Evolutionary conservation across 2,888 invertebrate species (phyloP), one percentile per base, ranked within the genome.

Genomic region (Tuberolachnus salignus): DNA sequence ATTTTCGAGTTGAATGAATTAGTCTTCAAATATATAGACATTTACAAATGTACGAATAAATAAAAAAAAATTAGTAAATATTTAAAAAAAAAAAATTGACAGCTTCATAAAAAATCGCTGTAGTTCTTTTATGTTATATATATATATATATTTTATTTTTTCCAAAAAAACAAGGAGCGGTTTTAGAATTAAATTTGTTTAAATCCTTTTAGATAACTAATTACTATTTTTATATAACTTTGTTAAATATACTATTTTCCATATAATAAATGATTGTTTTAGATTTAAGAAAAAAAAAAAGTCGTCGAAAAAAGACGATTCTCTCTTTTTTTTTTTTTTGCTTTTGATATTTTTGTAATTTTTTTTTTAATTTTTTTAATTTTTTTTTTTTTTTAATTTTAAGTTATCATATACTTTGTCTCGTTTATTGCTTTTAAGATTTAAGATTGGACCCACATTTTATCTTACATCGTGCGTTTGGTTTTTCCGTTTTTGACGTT

Each of bases 71-170:
- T 46, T 49, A 57, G 66, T 75, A 19, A 69, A 75, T 55, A 66
- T 55, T 78, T 78, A 34, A 69, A 78, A 78, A 73, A 78, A 73
- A 64, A 78, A 59, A 67, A n/a, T 63, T 59, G 26, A 57, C 78
- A 78, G 78, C 78, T 78, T 78, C 66, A 78, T 78, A 78, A 78
- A 78, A 78, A 78, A 78, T 78, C 67, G 78, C 78, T 51, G 78
- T 74, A 49, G 66, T 67, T 78, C 46, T 78, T n/a, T n/a, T n/a
- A n/a, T n/a, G 55, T 57, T 53, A 42, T 42, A 46, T 59, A 34
- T 49, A 53, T 74, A 46, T 59, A 21, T 23, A 53, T 66, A 23
- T 49, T 55, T 63, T 44, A 44, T 46, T 49, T 67, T 46, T 34
- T 13, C 2, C 9, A 75, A 34, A 49, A 78, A 34, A 23, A 49